Percentiles rank a stretch among this genome's conserved stretches.
These are phyloP conservation scores for Drosophila obscura DNA, from an alignment of 1,140 invertebrate genomes.

Conservation along the genomic window DNA sequence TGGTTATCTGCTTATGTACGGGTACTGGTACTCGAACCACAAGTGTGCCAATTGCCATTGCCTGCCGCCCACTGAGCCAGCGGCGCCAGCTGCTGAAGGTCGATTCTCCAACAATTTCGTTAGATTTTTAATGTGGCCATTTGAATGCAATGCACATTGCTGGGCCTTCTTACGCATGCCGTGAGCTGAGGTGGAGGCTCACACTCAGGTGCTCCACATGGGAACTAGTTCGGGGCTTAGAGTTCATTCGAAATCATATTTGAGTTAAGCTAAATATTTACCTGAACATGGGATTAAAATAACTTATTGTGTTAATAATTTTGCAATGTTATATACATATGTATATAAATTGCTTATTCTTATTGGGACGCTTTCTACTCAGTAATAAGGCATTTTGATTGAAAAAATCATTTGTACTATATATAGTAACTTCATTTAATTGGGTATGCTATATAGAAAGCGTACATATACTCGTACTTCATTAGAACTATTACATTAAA, in stretches of 20 bases:
- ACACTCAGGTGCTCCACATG: not conserved
- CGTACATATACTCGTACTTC: too few relatives aligned
- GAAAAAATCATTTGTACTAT: too few relatives aligned
- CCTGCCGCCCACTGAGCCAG: constrained; percentile 28
- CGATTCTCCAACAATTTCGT: constrained; percentile 44
- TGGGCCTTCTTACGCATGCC: constrained; percentile 20
- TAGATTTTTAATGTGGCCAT: constrained; percentile 53
- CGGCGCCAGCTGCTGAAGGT: constrained; percentile 35
- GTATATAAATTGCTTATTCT: too few relatives aligned
- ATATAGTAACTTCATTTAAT: not conserved
- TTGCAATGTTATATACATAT: too few relatives aligned
- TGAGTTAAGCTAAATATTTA: not conserved
- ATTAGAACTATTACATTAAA: too few relatives aligned
- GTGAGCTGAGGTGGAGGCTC: constrained; percentile 9
- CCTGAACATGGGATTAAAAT: too few relatives aligned
- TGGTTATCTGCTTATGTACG: constrained; percentile 29
- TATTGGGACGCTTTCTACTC: too few relatives aligned
- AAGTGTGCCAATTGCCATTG: constrained; percentile 59
- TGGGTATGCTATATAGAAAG: too few relatives aligned
- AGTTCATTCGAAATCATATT: not conserved
- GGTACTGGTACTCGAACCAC: constrained; percentile 24
- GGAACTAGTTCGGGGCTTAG: constrained; percentile 35
- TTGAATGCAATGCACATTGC: constrained; percentile 48
- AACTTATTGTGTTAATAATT: not conserved
- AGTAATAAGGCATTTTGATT: too few relatives aligned